Base-by-base conservation (phyloP, 2,113 vertebrate genomes). In the Meriones unguiculatus region DNA sequence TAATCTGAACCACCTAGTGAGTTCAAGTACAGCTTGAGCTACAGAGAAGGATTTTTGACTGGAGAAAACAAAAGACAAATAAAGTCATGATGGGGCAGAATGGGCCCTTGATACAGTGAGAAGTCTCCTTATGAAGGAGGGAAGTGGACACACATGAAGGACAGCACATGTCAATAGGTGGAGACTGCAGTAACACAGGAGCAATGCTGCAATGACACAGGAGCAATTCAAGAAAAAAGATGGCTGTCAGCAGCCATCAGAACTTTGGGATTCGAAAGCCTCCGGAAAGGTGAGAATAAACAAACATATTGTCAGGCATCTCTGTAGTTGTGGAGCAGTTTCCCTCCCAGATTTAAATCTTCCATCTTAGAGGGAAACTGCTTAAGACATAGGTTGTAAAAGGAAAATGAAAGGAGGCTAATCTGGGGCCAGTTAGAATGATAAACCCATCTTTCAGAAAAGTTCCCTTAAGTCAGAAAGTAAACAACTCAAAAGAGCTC, bases 141-240 rank as follows among this genome's bases (percentile, higher is more conserved):
- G n/a, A n/a, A 52, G 18, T 78, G 46, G 75, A 64, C 28, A 41
- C 25, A 25, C 15, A 20, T 28, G 15, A 62, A 84, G n/a, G 50
- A 78, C 10, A 35, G 13, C n/a, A 5, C 1, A 1, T 69, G 32
- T 38, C 5, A 3, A 54, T 25, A n/a, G n/a, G 41, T 7, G 1
- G 17, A 70, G 75, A 41, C 17, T 24, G 7, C 18, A 69, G 13
- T 52, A 12, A 77, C 0, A 32, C 22, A 13, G 20, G 69, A 72
- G 10, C 25, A 50, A 7, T 2, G 32, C 46, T 46, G 46, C 46
- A 46, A 46, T 46, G 46, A 46, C 46, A 46, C 46, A 46, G 46
- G 46, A 46, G 46, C 46, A 46, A 46, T 46, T 46, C 5, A 46
- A 46, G 46, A 46, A 46, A 18, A 59, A 30, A 67, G 46, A 65